These are phyloP conservation scores for Cheilosia scutellata DNA, from an alignment of 2,888 invertebrate genomes.

Conservation along the genomic window DNA sequence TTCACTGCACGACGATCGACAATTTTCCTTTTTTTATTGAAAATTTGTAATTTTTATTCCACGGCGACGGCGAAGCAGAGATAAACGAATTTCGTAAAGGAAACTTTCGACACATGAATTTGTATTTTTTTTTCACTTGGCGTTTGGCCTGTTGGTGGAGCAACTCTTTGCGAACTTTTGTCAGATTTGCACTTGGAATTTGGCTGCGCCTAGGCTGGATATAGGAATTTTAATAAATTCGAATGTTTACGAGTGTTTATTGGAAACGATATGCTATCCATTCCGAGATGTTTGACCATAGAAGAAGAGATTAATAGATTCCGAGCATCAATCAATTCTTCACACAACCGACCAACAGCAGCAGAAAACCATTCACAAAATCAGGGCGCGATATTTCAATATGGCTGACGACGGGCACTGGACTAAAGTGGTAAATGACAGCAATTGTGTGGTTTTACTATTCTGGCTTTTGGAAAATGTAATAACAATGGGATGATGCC, in stretches of 20 bases:
- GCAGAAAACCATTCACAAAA: constrained; percentile 68
- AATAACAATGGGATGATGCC: constrained; percentile 55
- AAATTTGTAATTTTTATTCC: constrained; percentile 31
- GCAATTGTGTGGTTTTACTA: constrained; percentile 32
- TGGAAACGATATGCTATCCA: constrained; percentile 57
- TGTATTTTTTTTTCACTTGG: constrained; percentile 32
- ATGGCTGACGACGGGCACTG: constrained; percentile 70
- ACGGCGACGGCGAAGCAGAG: constrained; percentile 27
- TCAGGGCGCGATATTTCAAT: constrained; percentile 76
- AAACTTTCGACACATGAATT: constrained; percentile 69
- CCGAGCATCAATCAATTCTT: constrained; percentile 64
- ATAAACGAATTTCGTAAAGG: constrained; percentile 46
- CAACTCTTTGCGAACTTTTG: constrained; percentile 34
- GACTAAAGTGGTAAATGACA: constrained; percentile 59
- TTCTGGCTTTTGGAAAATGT: constrained; percentile 47
- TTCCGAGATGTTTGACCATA: constrained; percentile 56
- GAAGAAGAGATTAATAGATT: constrained; percentile 38
- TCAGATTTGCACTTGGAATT: constrained; percentile 60
- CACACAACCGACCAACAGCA: constrained; percentile 60
- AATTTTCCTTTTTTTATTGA: constrained; percentile 49
- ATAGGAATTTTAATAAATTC: constrained; percentile 24
- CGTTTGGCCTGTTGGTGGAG: constrained; percentile 60
- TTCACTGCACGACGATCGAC: constrained; percentile 41
- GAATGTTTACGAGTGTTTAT: constrained; percentile 47
- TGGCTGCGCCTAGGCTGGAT: constrained; percentile 43